phyloP scores from a whole-genome alignment of 2,797 vertebrate genomes.

The Lagorchestes hirsutus region DNA sequence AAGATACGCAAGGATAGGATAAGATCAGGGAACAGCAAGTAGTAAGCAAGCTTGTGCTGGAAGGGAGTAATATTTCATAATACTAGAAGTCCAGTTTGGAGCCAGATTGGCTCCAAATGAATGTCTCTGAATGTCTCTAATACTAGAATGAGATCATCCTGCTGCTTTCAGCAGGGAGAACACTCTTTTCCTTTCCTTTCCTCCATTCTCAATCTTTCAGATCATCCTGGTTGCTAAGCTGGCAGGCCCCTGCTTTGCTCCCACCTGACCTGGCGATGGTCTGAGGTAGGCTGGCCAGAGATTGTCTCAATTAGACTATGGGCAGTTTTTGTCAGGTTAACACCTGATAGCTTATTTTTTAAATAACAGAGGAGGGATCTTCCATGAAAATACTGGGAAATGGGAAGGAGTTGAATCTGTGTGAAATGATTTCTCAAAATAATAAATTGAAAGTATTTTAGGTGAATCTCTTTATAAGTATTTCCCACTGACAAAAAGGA shows the following conservation, averaged over 20 bases:
- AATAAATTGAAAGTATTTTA: constrained; percentile 48
- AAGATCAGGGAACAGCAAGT: background rate
- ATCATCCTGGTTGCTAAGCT: background rate
- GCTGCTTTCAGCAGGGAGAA: background rate
- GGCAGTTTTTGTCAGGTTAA: background rate
- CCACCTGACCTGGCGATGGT: background rate
- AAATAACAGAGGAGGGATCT: background rate
- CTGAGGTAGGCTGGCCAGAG: background rate
- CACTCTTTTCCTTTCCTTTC: background rate
- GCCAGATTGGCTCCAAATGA: background rate
- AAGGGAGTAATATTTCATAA: background rate
- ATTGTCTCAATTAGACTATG: background rate
- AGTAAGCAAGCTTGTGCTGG: background rate
- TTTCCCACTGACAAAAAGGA: constrained; percentile 26
- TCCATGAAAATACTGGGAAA: constrained; percentile 1
- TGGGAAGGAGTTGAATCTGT: constrained; percentile 5
- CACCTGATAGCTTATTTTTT: background rate
- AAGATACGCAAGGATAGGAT: background rate
- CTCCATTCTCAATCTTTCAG: background rate
- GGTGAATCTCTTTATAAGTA: background rate
- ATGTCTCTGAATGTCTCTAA: background rate
- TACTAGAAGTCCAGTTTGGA: background rate
- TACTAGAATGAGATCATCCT: background rate
- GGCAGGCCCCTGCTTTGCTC: background rate
- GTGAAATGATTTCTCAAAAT: constrained; percentile 45